These are phyloP conservation scores for Halichoeres trimaculatus DNA, from an alignment of 2,113 vertebrate species.

Conservation along the genomic window DNA sequence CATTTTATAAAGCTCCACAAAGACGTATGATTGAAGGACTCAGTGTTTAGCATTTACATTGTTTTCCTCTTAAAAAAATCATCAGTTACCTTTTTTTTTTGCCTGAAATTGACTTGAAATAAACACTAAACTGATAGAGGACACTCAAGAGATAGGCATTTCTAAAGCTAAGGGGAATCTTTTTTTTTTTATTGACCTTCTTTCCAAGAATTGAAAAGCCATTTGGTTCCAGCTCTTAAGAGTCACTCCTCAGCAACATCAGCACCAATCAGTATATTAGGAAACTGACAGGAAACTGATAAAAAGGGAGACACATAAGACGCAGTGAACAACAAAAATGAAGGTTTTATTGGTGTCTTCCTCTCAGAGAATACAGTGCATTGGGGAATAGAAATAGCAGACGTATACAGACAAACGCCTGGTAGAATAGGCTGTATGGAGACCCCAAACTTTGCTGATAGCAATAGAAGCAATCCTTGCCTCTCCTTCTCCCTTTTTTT, in stretches of 20 bases:
- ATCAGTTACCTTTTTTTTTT: conserved; percentile 45
- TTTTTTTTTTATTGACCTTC: conserved; percentile 56
- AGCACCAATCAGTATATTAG: conserved; percentile 57
- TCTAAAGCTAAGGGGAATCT: conserved; percentile 33
- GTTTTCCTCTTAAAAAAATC: conserved; percentile 22
- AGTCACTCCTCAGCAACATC: conserved; percentile 57
- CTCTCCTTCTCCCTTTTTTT: conserved; percentile 59
- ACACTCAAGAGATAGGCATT: conserved; percentile 42
- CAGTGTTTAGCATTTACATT: conserved; percentile 30
- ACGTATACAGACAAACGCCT: conserved; percentile 82
- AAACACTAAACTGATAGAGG: conserved; percentile 49
- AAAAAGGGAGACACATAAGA: conserved; percentile 17
- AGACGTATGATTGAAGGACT: background rate
- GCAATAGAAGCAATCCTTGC: conserved; percentile 89
- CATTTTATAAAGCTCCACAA: conserved; percentile 8
- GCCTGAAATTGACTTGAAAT: conserved; percentile 42
- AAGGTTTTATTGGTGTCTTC: conserved; percentile 14
- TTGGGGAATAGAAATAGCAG: conserved; percentile 36
- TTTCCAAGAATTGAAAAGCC: conserved; percentile 52
- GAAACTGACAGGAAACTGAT: conserved; percentile 56
- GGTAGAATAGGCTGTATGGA: conserved; percentile 87
- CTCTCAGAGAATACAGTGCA: conserved; percentile 31
- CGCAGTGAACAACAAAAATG: conserved; percentile 4
- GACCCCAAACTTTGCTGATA: conserved; percentile 85
- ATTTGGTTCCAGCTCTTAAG: conserved; percentile 50